A percentile compares a stretch with the other conserved stretches of the same genome.
phyloP scores from a whole-genome alignment of 2,113 vertebrate species.

The Genyomyrus donnyi region DNA sequence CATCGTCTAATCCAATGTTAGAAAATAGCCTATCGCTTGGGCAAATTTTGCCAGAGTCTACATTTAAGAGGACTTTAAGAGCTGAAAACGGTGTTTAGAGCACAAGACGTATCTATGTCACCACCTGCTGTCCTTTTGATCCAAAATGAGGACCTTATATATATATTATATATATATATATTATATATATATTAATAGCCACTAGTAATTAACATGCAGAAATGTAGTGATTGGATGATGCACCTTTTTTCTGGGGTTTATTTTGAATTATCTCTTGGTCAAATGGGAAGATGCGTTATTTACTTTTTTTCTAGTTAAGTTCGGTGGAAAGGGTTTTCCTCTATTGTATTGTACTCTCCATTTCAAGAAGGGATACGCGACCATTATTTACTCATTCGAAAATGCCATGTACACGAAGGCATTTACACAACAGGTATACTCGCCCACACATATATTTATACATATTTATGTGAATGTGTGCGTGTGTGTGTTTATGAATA shows the following conservation, averaged over 20 bases:
- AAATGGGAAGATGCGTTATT: neutral
- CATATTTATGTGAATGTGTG: neutral
- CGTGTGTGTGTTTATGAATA: neutral
- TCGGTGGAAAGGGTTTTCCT: neutral
- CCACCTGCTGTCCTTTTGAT: neutral
- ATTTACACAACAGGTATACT: conserved; percentile 29
- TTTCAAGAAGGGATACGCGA: conserved; percentile 3
- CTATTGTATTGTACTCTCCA: neutral
- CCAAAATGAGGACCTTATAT: neutral
- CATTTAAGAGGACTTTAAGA: neutral
- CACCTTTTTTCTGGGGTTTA: neutral
- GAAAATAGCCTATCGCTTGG: neutral
- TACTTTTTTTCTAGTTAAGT: neutral
- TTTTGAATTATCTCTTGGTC: neutral
- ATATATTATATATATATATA: neutral
- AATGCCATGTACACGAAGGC: neutral
- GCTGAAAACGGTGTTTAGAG: neutral
- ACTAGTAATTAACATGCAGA: neutral
- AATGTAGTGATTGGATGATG: neutral
- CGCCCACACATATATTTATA: neutral
- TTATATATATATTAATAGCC: neutral
- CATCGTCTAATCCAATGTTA: neutral
- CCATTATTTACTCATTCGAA: conserved; percentile 12
- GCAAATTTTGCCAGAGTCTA: neutral
- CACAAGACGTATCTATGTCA: neutral